Evolutionary conservation across 2,113 vertebrate genomes (phyloP), one percentile per base, ranked within the genome.

Genomic region (Eupsittula cactorum): DNA sequence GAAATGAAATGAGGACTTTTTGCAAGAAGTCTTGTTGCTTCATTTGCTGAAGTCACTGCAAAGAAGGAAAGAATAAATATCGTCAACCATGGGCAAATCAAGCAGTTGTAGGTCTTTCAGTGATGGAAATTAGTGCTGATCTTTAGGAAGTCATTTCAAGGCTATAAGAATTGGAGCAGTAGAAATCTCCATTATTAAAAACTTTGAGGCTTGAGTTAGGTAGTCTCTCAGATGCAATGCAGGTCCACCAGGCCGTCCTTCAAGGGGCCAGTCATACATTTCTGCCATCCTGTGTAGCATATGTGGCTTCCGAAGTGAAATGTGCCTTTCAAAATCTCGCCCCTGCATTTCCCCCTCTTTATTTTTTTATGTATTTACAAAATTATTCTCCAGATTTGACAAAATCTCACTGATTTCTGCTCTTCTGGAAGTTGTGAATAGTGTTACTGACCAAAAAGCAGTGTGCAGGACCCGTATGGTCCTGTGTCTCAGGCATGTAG

Each of bases 381-480:
- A 74, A 75, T 17, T 6, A 3, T 33, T 94, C 33, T 67, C 24
- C 42, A 39, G 11, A 50, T 70, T 5, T 53, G 15, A 77, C 23
- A 3, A 3, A 20, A 74, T 31, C 68, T 46, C 53, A 14, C 31
- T 16, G 19, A 27, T 88, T 86, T 86, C 59, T 86, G 44, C 59
- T 86, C 13, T 37, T 77, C 75, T 96, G 86, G 63, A 77, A 93
- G 68, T 6, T 0, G 0, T 39, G 35, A 69, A 59, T 53, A n/a
- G 19, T 47, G 59, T 27, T 53, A 4, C 24, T 62, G 79, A 67
- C 53, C 46, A 50, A 77, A 94, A 70, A 75, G 20, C 49, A 44
- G 70, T 0, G 0, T 35, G 33, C 65, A 49, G 68, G 13, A 53
- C 31, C 18, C n/a, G 17, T 33, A 4, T 0, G 3, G 69, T 86